Evolutionary conservation across 37 sponge, comb jelly and placozoan species (phyloP), one percentile per base, ranked within the genome.

Genomic region (Lycopodina hypogea): DNA sequence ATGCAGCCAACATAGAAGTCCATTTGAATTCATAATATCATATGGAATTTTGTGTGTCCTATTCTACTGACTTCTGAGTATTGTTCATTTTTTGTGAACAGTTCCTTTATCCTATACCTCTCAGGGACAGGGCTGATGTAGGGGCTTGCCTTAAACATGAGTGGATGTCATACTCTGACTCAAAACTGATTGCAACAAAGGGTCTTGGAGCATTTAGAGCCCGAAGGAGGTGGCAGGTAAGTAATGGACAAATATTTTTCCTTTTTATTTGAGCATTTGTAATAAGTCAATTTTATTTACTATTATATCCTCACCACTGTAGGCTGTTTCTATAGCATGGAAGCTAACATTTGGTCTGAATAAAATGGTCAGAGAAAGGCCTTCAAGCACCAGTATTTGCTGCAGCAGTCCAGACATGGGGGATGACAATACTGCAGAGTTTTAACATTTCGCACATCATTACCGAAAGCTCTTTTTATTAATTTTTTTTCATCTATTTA

Each of bases 201-300:
- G 34, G 66, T 17, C 66, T 65, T 4, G 30, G 30, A 30, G 18
- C 66, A 30, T 65, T 65, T 34, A 19, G 66, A 65, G 66, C 66
- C 7, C 18, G 66, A 65, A 65, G 66, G 35, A 24, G 66, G 30
- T 65, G 66, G 66, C 34, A 32, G 32, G 66, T 65, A 65, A 65
- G 66, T 2, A 30, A 58, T 58, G 23, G 9, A 58, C 26, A 45
- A 45, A 45, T 45, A 12, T 4, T 45, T n/a, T n/a, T n/a, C 9
- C 8, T 9, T 9, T 9, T 9, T 9, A 4, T 45, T 45, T 9
- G 8, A 4, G 48, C 9, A 9, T 4, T 9, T 12, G 8, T 45
- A 45, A 12, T 4, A 9, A 45, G 48, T 45, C n/a, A n/a, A n/a
- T n/a, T n/a, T n/a, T n/a, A 9, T 4, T 45, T 45, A 4, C 48